Base-by-base conservation (phyloP, 2,888 invertebrate species). In the Enchytraeus crypticus region DNA sequence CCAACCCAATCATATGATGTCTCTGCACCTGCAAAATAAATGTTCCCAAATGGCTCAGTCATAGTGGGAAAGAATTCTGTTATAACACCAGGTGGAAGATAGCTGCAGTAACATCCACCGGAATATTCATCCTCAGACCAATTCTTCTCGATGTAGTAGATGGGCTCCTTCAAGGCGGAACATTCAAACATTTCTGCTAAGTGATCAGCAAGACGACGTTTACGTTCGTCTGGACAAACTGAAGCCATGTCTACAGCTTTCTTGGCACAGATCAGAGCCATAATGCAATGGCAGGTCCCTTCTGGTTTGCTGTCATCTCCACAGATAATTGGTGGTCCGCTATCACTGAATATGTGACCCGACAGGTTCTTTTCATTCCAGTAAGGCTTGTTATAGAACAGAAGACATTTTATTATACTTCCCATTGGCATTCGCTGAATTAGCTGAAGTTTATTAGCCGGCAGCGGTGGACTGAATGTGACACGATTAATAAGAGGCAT, bases 351-450 rank as follows among this genome's bases (percentile, higher is more conserved):
- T n/a, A 73, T 66, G 4, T 71, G 66, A 2, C 78, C 79, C 60
- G 77, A 76, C 29, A 76, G 70, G 3, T 38, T 5, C 0, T 33
- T 5, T 5, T 76, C 70, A 55, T 75, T 72, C 81, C 81, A 81
- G 70, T 80, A 81, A 3, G 78, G 68, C 21, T 67, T 71, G 43
- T 74, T 69, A 68, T 80, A 81, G 61, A 79, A 80, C 34, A 78
- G 65, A 56, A 80, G 72, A 38, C 75, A 75, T 66, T 82, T 81
- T 64, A 81, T 74, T 43, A 78, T 74, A 43, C 73, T 71, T 11
- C 80, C 80, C 77, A 80, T 79, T 3, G 79, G 77, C 49, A 74
- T 67, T 27, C 76, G 67, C 64, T 77, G 76, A 34, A 74, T 71
- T 26, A 80, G 69, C 61, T 79, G 76, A 57, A 71, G 71, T 49